A percentile compares a stretch with the other conserved stretches of the same genome.
These are phyloP conservation scores for Entomobrya proxima DNA, from an alignment of 2,888 invertebrate genomes.

Conservation along the genomic window DNA sequence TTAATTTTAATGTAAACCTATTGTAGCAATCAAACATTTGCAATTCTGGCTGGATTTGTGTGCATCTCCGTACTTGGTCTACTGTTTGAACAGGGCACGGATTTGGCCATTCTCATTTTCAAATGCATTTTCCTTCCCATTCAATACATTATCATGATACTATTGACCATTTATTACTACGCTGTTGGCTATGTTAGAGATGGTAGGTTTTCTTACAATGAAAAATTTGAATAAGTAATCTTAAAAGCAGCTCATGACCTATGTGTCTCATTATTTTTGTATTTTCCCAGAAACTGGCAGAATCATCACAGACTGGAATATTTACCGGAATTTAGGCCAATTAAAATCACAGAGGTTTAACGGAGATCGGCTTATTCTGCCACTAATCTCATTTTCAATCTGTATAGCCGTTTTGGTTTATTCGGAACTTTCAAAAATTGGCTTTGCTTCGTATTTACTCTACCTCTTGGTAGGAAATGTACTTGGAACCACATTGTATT, in stretches of 20 bases:
- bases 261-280: slow-evolving; percentile 1
- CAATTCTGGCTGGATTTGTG: slow-evolving; percentile 68
- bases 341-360: slow-evolving; percentile 55
- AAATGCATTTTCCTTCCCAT: slow-evolving; percentile 67
- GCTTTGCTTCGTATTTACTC: slow-evolving; percentile 88
- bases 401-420: slow-evolving; percentile 71
- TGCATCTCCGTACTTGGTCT: slow-evolving; percentile 72
- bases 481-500: slow-evolving; percentile 87
- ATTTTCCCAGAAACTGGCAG: slow-evolving; percentile 55
- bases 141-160: slow-evolving; percentile 67
- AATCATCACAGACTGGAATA: slow-evolving; percentile 57
- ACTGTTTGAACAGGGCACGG: slow-evolving; percentile 68
- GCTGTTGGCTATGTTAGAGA: slow-evolving; percentile 71
- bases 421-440: slow-evolving; percentile 76
- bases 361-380: slow-evolving; percentile 70
- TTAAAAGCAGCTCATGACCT: no score
- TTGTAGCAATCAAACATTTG: slow-evolving; percentile 71
- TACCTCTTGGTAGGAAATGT: slow-evolving; percentile 89
- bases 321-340: slow-evolving; percentile 66
- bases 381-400: slow-evolving; percentile 66
- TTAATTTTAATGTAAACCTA: background rate
- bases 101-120: slow-evolving; percentile 56
- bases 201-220: slow-evolving; percentile 13
- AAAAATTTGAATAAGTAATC: no score
- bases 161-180: slow-evolving; percentile 68